Conservation (phyloP, 2,113 vertebrate species). For the Cinclus cinclus region DNA sequence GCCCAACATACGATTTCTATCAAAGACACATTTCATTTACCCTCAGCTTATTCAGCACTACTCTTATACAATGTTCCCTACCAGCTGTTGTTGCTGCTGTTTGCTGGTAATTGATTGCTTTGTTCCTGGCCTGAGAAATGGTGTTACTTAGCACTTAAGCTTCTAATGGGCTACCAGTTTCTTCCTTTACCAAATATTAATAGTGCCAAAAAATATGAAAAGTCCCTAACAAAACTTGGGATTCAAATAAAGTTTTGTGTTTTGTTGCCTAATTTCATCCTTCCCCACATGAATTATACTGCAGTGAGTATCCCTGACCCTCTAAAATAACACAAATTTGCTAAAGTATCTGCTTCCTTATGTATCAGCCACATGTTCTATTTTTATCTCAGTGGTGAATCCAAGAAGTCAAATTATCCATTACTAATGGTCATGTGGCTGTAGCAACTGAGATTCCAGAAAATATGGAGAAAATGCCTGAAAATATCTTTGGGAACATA, state of each 20-base stretch:
- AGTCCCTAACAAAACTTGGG: background rate
- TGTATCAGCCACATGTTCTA: slow-evolving; percentile 35
- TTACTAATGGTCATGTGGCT: slow-evolving; percentile 63
- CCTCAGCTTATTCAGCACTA: slow-evolving; percentile 43
- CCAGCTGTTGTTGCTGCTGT: slow-evolving; percentile 65
- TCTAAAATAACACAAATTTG: slow-evolving; percentile 26
- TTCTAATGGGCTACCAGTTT: slow-evolving; percentile 44
- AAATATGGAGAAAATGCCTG: slow-evolving; percentile 7
- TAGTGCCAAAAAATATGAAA: background rate
- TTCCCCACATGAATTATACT: background rate
- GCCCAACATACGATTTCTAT: slow-evolving; percentile 65
- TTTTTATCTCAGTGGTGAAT: slow-evolving; percentile 30
- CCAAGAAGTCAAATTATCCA: slow-evolving; percentile 59
- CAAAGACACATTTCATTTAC: slow-evolving; percentile 65
- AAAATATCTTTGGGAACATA: background rate
- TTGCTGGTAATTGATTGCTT: slow-evolving; percentile 62
- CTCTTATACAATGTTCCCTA: slow-evolving; percentile 30
- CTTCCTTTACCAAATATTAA: slow-evolving; percentile 25
- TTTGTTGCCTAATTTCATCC: slow-evolving; percentile 3
- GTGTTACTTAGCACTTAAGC: slow-evolving; percentile 31
- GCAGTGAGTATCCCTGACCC: background rate
- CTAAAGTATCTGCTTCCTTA: slow-evolving; percentile 17
- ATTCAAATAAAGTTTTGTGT: background rate
- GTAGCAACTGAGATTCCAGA: slow-evolving; percentile 22
- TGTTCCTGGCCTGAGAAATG: slow-evolving; percentile 49